Percentiles rank a stretch among this genome's conserved stretches.
phyloP scores from a whole-genome alignment of 2,797 vertebrate species.

The Notamacropus eugenii region DNA sequence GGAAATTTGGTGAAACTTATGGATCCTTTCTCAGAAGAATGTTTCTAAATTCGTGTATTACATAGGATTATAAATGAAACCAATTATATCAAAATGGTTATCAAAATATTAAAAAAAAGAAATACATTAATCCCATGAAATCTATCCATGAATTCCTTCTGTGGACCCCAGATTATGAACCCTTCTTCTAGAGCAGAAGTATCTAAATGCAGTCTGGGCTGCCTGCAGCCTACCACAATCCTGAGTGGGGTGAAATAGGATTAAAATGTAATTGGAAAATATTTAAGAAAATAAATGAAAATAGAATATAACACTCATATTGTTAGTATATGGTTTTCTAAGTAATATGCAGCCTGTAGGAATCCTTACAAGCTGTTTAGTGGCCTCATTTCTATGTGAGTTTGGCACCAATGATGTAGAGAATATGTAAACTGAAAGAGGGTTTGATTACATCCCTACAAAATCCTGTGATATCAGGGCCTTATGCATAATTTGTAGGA shows the following conservation, averaged over 20 bases:
- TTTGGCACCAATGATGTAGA: background rate
- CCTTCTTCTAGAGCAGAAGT: background rate
- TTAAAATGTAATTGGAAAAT: background rate
- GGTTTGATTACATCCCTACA: background rate
- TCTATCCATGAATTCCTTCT: background rate
- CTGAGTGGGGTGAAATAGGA: background rate
- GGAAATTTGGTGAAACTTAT: background rate
- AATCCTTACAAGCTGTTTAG: background rate
- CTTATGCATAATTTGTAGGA: background rate
- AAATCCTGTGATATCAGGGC: background rate
- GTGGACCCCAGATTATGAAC: background rate
- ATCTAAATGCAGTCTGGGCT: background rate
- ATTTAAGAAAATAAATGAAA: background rate
- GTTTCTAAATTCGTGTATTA: background rate
- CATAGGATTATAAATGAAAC: background rate
- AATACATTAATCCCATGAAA: background rate
- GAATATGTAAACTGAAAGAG: background rate
- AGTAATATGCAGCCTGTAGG: background rate
- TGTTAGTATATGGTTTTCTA: background rate
- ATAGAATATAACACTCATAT: background rate
- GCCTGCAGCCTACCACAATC: background rate
- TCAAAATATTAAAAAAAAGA: background rate
- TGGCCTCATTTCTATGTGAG: background rate
- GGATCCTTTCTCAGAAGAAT: background rate
- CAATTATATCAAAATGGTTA: background rate